A percentile compares a stretch with the other conserved stretches of the same genome.
These are phyloP conservation scores for Heloderma charlesbogerti DNA, from an alignment of 2,113 vertebrate genomes.

Conservation along the genomic window DNA sequence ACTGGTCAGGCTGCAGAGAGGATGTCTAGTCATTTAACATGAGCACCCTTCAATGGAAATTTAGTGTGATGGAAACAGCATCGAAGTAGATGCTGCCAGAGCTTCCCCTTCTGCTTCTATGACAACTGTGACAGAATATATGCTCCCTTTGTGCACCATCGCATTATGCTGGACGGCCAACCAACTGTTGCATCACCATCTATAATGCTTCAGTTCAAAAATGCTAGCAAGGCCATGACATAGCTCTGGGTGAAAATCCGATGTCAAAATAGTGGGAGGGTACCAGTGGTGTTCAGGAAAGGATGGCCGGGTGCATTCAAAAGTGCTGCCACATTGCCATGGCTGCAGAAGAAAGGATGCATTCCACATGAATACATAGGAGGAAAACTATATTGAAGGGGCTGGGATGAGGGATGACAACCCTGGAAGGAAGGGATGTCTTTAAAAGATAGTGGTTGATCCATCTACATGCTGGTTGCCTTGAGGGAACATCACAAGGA, in stretches of 20 bases:
- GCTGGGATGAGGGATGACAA: not conserved
- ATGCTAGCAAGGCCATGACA: not conserved
- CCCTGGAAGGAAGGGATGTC: not conserved
- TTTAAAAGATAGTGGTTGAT: accelerated
- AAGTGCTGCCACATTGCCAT: not conserved
- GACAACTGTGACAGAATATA: not conserved
- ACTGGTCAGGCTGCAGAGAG: not conserved
- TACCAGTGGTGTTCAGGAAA: not conserved
- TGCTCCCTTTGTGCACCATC: not conserved
- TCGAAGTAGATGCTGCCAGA: not conserved
- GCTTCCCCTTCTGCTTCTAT: not conserved
- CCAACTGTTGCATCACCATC: not conserved
- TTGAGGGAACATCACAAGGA: not conserved
- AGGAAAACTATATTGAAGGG: not conserved
- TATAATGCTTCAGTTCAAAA: not conserved
- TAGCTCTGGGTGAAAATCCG: not conserved
- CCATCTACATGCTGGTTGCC: not conserved
- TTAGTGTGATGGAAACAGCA: not conserved
- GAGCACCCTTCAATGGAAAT: not conserved
- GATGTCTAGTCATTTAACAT: not conserved
- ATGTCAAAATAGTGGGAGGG: not conserved
- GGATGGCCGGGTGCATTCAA: not conserved
- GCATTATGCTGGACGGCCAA: not conserved
- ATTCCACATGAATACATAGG: not conserved
- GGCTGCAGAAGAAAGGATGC: not conserved